Percentiles rank a stretch among this genome's conserved stretches.
Conservation (phyloP, 2,888 invertebrate genomes). For the Seira sanloemensis region DNA sequence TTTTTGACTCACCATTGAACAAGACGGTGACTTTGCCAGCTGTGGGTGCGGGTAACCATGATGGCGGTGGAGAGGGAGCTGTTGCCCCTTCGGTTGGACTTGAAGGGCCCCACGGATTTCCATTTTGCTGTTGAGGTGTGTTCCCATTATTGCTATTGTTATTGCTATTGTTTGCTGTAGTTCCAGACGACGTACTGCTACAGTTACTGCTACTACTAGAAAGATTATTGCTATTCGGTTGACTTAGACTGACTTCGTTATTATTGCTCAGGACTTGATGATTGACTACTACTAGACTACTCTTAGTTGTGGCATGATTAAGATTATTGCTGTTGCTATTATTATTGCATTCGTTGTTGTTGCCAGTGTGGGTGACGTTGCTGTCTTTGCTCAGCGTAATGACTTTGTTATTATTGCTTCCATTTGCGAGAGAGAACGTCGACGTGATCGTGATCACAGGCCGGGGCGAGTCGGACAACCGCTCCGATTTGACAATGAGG, state of each 20-base stretch:
- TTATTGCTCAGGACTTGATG: slow-evolving; percentile 41
- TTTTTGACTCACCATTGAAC: slow-evolving; percentile 83
- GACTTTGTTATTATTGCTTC: slow-evolving; percentile 47
- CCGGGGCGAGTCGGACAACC: slow-evolving; percentile 58
- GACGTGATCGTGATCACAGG: slow-evolving; percentile 57
- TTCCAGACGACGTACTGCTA: slow-evolving; percentile 18
- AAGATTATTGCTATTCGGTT: slow-evolving; percentile 55
- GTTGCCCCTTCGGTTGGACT: slow-evolving; percentile 87
- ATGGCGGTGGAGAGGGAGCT: slow-evolving; percentile 75
- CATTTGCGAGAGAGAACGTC: slow-evolving; percentile 53
- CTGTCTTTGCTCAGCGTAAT: slow-evolving; percentile 33
- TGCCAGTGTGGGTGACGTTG: neutral
- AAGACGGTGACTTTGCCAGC: slow-evolving; percentile 84
- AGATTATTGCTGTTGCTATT: slow-evolving; percentile 55
- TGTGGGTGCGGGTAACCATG: slow-evolving; percentile 82
- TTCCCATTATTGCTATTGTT: slow-evolving; percentile 59
- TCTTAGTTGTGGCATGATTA: slow-evolving; percentile 43
- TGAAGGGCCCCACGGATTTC: slow-evolving; percentile 81
- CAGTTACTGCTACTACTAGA: slow-evolving; percentile 20
- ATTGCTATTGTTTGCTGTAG: slow-evolving; percentile 39
- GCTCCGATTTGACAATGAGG: slow-evolving; percentile 44
- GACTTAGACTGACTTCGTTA: slow-evolving; percentile 38
- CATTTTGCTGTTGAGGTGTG: slow-evolving; percentile 52
- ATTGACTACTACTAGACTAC: slow-evolving; percentile 51
- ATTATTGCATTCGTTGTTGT: slow-evolving; percentile 59